Base-by-base conservation (phyloP, 2,888 invertebrate species). In the Caradrina clavipalpis region DNA sequence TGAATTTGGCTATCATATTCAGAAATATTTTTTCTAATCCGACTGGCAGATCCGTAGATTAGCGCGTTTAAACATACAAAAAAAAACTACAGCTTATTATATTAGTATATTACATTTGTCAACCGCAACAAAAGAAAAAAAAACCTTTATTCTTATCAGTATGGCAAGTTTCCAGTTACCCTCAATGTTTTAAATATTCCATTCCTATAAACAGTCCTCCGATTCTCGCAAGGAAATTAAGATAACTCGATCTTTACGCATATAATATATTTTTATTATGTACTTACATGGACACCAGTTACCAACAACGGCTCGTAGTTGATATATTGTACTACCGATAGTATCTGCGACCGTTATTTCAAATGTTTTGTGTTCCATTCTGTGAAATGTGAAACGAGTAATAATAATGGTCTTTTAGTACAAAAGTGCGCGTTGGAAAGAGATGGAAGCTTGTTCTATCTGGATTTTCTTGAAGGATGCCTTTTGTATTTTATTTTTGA, bases 191-290 rank as follows among this genome's bases (percentile, higher is more conserved):
- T n/a, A 56, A 63, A 71, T 63, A 71, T 63, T 59, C 50, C 58
- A 10, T 51, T 51, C 19, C 17, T 51, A 39, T 55, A 35, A 35
- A 74, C n/a, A 35, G 26, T 39, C 13, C 54, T 31, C 49, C 21
- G 49, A 39, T 55, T 21, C 21, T 35, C 26, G 39, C 31, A 50
- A 61, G 45, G 45, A 58, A 78, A 64, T 75, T 47, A 72, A 75
- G 78, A 77, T 78, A 75, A 39, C 78, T 21, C 26, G 17, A 65
- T 61, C 58, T 64, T 73, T 59, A 73, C 35, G 39, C 59, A 66
- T 63, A 69, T 50, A 22, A 69, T 78, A 66, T 76, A 78, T 66
- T 76, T 78, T 78, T 78, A 78, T 80, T 75, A 78, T 66, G n/a
- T 62, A 69, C 65, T 75, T 69, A 45, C 1, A 69, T 7, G 53